phyloP scores from a whole-genome alignment of 2,113 vertebrate species.

The Colinus virginianus region DNA sequence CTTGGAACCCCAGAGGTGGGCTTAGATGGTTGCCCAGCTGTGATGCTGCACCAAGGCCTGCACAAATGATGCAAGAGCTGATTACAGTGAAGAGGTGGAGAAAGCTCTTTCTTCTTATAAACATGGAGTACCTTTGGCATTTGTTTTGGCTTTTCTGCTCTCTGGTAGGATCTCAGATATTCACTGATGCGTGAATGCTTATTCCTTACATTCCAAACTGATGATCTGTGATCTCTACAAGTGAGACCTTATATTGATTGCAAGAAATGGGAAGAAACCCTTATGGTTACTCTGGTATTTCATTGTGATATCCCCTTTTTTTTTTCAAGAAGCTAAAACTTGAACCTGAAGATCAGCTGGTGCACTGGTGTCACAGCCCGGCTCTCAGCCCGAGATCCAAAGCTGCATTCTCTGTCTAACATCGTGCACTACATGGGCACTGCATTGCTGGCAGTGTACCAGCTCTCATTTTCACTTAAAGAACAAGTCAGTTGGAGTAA shows the following conservation, averaged over 20 bases:
- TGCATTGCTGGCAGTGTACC: neutral
- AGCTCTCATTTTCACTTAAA: slow-evolving; percentile 41
- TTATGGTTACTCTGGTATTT: neutral
- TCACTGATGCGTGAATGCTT: neutral
- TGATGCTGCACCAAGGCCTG: neutral
- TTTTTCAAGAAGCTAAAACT: slow-evolving; percentile 1
- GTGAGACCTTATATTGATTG: neutral
- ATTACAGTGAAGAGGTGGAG: neutral
- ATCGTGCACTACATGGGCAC: neutral
- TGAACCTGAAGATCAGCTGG: neutral
- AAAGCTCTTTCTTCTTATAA: neutral
- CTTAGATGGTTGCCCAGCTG: neutral
- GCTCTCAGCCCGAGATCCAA: neutral
- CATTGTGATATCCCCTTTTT: neutral
- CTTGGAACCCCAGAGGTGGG: neutral
- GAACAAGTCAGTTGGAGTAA: slow-evolving; percentile 2
- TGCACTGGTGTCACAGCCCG: neutral
- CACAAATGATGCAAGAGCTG: neutral
- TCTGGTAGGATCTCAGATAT: neutral
- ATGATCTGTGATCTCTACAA: neutral
- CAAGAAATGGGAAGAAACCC: neutral
- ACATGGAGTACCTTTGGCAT: neutral
- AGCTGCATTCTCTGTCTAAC: neutral
- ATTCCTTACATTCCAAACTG: neutral
- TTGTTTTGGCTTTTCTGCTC: neutral